A percentile compares a stretch with the other conserved stretches of the same genome.
Evolutionary conservation across 2,888 invertebrate species (phyloP).

Genomic region (Netelia melanura): DNA sequence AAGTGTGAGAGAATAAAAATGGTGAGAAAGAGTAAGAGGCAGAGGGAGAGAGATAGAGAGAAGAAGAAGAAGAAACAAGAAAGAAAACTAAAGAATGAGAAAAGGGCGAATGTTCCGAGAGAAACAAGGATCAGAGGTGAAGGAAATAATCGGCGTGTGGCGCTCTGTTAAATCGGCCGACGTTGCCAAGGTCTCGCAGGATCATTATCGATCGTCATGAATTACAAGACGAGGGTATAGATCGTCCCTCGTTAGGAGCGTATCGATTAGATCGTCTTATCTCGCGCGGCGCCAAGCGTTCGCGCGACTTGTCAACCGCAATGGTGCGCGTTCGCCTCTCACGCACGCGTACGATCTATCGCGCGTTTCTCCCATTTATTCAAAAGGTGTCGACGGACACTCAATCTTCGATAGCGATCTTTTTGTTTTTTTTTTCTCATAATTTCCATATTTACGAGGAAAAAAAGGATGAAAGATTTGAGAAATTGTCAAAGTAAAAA

Average conservation of each 20-base stretch:
- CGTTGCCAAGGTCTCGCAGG: conserved; percentile 49
- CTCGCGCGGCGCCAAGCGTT: conserved; percentile 43
- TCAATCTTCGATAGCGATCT: conserved; percentile 4
- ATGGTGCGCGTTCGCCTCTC: background rate
- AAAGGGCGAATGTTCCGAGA: conserved; percentile 1
- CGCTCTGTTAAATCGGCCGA: conserved; percentile 39
- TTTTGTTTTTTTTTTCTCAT: conserved; percentile 1
- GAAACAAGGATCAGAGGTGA: conserved; percentile 37
- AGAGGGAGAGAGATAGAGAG: conserved; percentile 15
- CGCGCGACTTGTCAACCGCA: conserved; percentile 46
- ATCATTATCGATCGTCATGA: conserved; percentile 79
- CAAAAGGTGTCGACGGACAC: conserved; percentile 7
- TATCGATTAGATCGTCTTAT: conserved; percentile 77
- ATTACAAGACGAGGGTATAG: conserved; percentile 72
- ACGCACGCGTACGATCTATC: conserved; percentile 1
- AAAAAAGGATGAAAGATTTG: too few species aligned
- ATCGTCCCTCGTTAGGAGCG: conserved; percentile 77
- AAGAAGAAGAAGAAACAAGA: conserved; percentile 8
- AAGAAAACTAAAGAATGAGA: background rate
- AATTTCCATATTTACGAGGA: background rate
- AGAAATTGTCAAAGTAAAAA: background rate
- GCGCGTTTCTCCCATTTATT: background rate
- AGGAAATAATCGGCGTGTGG: conserved; percentile 50
- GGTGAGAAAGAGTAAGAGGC: conserved; percentile 1
- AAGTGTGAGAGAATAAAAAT: conserved; percentile 36